phyloP scores from a whole-genome alignment of 2,113 vertebrate genomes.

The Tiliqua scincoides region DNA sequence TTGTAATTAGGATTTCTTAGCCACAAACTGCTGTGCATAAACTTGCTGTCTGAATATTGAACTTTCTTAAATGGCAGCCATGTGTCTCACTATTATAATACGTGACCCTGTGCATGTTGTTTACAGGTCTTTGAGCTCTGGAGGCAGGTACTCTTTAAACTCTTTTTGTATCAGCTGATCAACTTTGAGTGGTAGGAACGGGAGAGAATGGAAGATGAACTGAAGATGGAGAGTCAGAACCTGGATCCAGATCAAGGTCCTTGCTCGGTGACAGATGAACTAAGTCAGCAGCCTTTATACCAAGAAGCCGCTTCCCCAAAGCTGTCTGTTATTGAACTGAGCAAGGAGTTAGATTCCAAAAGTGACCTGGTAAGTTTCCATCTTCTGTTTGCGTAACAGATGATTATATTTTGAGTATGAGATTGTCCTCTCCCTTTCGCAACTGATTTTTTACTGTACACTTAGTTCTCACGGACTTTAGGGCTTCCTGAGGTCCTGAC shows the following conservation, averaged over 20 bases:
- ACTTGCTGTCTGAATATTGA: background rate
- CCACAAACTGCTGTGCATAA: background rate
- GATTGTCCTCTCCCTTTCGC: background rate
- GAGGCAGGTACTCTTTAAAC: background rate
- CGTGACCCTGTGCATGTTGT: background rate
- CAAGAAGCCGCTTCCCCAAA: constrained; percentile 67
- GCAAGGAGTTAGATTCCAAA: constrained; percentile 71
- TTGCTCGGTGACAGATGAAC: constrained; percentile 58
- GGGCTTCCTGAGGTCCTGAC: no score
- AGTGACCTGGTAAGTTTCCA: constrained; percentile 68
- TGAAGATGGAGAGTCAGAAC: constrained; percentile 54
- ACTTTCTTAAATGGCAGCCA: background rate
- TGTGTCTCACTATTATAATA: background rate
- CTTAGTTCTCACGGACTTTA: no score
- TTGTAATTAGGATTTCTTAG: background rate
- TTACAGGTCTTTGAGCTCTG: background rate
- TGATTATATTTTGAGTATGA: background rate
- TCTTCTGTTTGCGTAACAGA: background rate
- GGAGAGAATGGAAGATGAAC: constrained; percentile 64
- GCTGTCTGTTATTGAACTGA: constrained; percentile 69
- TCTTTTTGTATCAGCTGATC: background rate
- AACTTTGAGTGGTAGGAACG: constrained; percentile 8
- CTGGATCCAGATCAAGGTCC: constrained; percentile 43
- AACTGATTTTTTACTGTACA: background rate
- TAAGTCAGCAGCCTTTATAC: constrained; percentile 58